These are phyloP conservation scores for Scomber japonicus DNA, from an alignment of 2,113 vertebrate species.

Conservation along the genomic window DNA sequence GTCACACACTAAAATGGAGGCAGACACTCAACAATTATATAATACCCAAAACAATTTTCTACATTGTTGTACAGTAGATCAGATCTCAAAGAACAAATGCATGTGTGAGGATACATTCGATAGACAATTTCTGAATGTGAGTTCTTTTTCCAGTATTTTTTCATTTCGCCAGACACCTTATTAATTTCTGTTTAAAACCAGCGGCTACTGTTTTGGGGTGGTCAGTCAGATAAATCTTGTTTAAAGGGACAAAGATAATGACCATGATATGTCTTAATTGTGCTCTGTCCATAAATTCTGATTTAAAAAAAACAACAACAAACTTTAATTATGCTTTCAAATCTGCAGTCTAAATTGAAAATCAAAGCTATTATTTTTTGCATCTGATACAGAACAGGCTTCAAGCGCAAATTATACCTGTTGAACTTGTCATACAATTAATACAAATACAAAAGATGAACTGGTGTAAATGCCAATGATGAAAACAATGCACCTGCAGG, in stretches of 20 bases:
- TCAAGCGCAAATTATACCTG: too few species aligned
- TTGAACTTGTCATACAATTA: too few species aligned
- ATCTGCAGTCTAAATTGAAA: too few species aligned
- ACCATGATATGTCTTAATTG: neutral
- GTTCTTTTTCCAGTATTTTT: neutral
- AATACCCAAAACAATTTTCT: constrained; percentile 38
- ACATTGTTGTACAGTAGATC: constrained; percentile 14
- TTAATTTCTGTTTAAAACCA: constrained; percentile 1
- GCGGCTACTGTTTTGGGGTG: neutral
- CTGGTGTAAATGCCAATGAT: too few species aligned
- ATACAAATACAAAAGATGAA: too few species aligned
- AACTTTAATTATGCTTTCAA: neutral
- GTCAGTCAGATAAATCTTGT: constrained; percentile 3
- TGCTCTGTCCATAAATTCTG: neutral
- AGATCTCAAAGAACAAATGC: neutral
- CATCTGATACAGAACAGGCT: neutral
- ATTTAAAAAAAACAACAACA: neutral
- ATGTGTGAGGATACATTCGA: neutral
- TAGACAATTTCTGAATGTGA: neutral
- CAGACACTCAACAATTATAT: constrained; percentile 14
- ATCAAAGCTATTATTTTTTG: neutral
- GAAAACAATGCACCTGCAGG: too few species aligned
- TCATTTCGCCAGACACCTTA: neutral
- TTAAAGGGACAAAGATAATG: neutral
- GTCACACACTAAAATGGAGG: constrained; percentile 40